Percentiles rank a stretch among this genome's conserved stretches.
Evolutionary conservation across 2,888 invertebrate species (phyloP).

Genomic region (Machimus rusticus): DNA sequence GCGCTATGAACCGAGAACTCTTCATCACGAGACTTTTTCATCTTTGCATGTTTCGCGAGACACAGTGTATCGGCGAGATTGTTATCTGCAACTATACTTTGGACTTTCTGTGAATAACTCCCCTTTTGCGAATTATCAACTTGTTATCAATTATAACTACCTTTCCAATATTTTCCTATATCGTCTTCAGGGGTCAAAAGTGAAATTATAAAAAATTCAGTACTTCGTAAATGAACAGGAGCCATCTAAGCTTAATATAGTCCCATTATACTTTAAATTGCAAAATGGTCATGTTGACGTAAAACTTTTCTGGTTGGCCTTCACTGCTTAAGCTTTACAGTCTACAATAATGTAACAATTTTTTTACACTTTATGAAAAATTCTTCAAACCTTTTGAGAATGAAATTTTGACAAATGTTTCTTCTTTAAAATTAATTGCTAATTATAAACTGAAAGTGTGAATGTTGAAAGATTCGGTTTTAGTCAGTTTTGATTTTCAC

Average conservation of each 20-base stretch:
- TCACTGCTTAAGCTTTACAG: neutral
- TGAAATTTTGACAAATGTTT: too few relatives aligned
- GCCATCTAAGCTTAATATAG: neutral
- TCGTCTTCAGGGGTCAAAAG: neutral
- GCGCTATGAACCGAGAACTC: neutral
- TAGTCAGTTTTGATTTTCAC: too few relatives aligned
- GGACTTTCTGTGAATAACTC: neutral
- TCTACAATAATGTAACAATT: neutral
- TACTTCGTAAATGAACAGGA: neutral
- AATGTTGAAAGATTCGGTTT: too few relatives aligned
- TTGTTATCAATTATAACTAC: neutral
- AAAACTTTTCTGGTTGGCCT: neutral
- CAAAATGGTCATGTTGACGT: neutral
- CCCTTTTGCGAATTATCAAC: neutral
- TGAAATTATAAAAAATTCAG: neutral
- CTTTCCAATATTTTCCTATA: neutral
- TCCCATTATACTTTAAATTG: neutral
- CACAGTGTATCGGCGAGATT: neutral
- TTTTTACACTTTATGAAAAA: neutral
- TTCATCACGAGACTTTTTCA: conserved; percentile 7
- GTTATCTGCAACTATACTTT: neutral
- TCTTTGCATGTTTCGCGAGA: neutral
- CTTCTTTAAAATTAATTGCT: too few relatives aligned
- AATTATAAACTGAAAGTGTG: too few relatives aligned
- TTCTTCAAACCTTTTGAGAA: too few relatives aligned